Percentiles rank a stretch among this genome's conserved stretches.
phyloP scores from a whole-genome alignment of 2,797 vertebrate species.

The Gouania willdenowi region DNA sequence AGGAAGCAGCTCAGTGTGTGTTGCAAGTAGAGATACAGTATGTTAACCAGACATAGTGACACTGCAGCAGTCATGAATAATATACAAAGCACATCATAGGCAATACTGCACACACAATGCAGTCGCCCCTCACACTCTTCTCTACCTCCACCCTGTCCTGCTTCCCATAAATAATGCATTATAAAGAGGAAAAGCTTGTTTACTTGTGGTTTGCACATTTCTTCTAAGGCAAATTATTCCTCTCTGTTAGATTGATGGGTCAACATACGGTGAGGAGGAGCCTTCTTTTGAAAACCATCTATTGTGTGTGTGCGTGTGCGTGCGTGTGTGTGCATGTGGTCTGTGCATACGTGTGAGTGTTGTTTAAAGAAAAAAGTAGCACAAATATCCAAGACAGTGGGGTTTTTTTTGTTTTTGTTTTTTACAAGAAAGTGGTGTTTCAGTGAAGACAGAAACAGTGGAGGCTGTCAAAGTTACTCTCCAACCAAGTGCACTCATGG shows the following conservation, averaged over 20 bases:
- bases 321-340: background rate
- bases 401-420: background rate
- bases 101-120: constrained; percentile 41
- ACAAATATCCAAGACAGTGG: constrained; percentile 8
- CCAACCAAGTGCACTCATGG: constrained; percentile 1
- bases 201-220: constrained; percentile 63
- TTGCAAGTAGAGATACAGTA: constrained; percentile 40
- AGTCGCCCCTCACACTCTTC: constrained; percentile 14
- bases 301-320: background rate
- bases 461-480: constrained; percentile 8
- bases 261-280: constrained; percentile 45
- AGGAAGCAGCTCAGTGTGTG: constrained; percentile 11
- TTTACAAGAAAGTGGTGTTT: constrained; percentile 1
- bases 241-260: constrained; percentile 64
- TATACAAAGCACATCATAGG: constrained; percentile 72
- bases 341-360: background rate
- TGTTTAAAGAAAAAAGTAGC: constrained; percentile 2
- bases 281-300: constrained; percentile 22
- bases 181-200: constrained; percentile 67
- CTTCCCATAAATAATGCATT: constrained; percentile 75
- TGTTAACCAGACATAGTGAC: constrained; percentile 65
- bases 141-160: constrained; percentile 10
- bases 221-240: constrained; percentile 66
- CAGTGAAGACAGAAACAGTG: constrained; percentile 5
- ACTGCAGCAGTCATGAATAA: constrained; percentile 74